These are phyloP conservation scores for Lycodopsis pacificus DNA, from an alignment of 2,797 vertebrate genomes.

Conservation along the genomic window DNA sequence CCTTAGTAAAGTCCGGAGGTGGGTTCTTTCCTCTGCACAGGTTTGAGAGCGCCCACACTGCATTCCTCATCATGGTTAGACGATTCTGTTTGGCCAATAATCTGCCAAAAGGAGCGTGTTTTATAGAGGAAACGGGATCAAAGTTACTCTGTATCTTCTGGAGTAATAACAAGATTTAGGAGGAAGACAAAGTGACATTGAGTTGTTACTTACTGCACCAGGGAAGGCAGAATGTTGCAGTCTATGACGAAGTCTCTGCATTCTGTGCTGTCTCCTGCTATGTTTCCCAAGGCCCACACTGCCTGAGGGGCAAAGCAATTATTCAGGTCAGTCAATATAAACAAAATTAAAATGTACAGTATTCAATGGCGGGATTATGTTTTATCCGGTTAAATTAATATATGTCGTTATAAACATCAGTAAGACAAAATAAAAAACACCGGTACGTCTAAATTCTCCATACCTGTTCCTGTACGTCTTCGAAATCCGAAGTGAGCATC, in stretches of 20 bases:
- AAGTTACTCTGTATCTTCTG: slow-evolving; percentile 7
- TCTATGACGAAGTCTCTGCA: slow-evolving; percentile 97
- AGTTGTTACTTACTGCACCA: slow-evolving; percentile 90
- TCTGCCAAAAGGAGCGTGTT: slow-evolving; percentile 72
- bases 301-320: slow-evolving; percentile 81
- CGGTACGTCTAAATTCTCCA: not conserved
- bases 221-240: slow-evolving; percentile 95
- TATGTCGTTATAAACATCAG: not conserved
- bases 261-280: slow-evolving; percentile 97
- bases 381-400: slow-evolving; percentile 4
- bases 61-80: slow-evolving; percentile 96
- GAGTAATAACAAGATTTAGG: not conserved
- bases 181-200: not conserved
- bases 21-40: slow-evolving; percentile 98
- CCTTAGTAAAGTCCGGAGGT: slow-evolving; percentile 97
- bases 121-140: not conserved
- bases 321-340: slow-evolving; percentile 23
- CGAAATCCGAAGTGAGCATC: slow-evolving; percentile 94
- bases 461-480: slow-evolving; percentile 98
- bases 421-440: no score
- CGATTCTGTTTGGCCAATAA: slow-evolving; percentile 95
- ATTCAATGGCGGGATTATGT: not conserved
- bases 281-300: slow-evolving; percentile 98
- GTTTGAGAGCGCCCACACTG: slow-evolving; percentile 97
- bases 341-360: not conserved